Evolutionary conservation across 2,113 vertebrate species (phyloP), one percentile per base, ranked within the genome.

Genomic region (Otolemur garnettii): DNA sequence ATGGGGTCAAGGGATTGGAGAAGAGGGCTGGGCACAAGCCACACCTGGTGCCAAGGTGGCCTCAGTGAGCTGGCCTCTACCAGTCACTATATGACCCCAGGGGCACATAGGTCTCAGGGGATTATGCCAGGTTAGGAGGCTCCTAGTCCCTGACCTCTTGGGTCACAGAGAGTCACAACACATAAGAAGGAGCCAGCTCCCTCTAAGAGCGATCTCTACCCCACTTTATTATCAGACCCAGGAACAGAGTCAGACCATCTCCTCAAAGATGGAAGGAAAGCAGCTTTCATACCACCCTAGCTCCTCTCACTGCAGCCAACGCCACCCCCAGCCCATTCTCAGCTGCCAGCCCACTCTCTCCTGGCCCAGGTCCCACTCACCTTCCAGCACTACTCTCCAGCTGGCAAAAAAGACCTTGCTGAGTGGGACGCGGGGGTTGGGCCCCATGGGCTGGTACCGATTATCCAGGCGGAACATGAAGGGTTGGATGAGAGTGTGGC

Each of bases 371-470:
- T 35, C 22, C 42, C 19, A 12, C 96, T 98, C 94, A 99, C 99
- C 99, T 97, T 99, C 98, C 79, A 97, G 98, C n/a, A 99, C 4
- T 1, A 99, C 90, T 87, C 99, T 99, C 99, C 99, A 99, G 33
- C 98, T 97, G 1, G 99, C 98, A 96, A 99, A 99, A 97, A 99
- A 99, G 60, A 98, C 98, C 2, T 78, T 95, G 95, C 98, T 98
- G 53, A 99, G 98, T 2, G 97, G 98, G 5, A 99, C 97, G 3
- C 92, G 97, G 86, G 99, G 98, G 35, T 98, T 98, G 50, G 33
- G 94, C 19, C 6, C 1, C 9, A 97, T 26, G 45, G 99, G 97
- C 69, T 35, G 97, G 96, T 98, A 99, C 53, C 0, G 82, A 59
- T 53, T 11, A 94, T 99, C 77, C 96, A 99, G 97, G 72, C 99